A percentile compares a stretch with the other conserved stretches of the same genome.
Conservation (phyloP, 2,113 vertebrate genomes). For the Ammospiza nelsoni region DNA sequence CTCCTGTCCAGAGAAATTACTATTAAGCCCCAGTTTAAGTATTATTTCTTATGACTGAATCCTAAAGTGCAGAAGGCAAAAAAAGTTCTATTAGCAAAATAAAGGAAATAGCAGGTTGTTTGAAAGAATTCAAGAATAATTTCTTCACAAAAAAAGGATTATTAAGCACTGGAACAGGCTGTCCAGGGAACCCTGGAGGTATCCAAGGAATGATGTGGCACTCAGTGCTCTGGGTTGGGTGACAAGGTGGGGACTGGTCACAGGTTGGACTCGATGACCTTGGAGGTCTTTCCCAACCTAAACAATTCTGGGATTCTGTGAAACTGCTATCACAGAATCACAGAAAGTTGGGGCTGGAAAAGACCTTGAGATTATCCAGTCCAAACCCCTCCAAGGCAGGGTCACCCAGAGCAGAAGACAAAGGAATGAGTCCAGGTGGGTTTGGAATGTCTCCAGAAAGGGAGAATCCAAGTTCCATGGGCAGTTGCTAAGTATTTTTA, state of each 20-base stretch:
- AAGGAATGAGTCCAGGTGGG: accelerated
- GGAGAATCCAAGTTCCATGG: background rate
- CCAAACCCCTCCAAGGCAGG: background rate
- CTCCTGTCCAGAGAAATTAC: background rate
- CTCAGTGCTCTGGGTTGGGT: background rate
- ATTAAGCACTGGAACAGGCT: background rate
- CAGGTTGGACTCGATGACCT: background rate
- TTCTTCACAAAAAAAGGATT: background rate
- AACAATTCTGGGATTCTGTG: background rate
- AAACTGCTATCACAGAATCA: background rate
- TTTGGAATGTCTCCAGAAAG: background rate
- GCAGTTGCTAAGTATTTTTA: too few species aligned
- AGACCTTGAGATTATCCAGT: too few species aligned
- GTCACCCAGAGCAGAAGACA: background rate
- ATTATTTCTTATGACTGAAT: background rate
- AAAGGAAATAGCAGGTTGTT: accelerated
- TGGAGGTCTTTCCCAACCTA: background rate
- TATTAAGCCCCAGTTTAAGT: background rate
- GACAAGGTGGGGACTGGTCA: background rate
- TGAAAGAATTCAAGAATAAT: background rate
- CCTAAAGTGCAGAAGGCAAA: background rate
- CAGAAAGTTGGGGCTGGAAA: background rate
- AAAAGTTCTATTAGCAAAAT: background rate
- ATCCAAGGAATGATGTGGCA: background rate
- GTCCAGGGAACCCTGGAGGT: background rate